Percentiles rank a stretch among this genome's conserved stretches.
Evolutionary conservation across 1,140 invertebrate species (phyloP).

Genomic region (Druon quercuslanigerum): DNA sequence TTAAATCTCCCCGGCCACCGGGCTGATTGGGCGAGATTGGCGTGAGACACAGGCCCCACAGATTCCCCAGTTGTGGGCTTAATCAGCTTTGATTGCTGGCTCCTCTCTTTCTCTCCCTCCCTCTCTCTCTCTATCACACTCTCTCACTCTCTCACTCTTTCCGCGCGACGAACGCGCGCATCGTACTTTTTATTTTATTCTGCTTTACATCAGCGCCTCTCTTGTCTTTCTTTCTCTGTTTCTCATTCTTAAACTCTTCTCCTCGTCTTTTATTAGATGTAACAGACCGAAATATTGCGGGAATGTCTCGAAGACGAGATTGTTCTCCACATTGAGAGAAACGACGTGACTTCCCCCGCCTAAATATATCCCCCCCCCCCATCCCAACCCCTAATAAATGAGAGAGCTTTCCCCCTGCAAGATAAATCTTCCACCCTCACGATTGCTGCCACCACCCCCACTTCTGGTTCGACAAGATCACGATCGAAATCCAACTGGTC

Average conservation of each 20-base stretch:
- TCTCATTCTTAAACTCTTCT: slow-evolving; percentile 33
- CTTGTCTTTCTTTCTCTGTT: slow-evolving; percentile 15
- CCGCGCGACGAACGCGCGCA: slow-evolving; percentile 39
- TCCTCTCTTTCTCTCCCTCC: slow-evolving; percentile 58
- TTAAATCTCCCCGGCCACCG: slow-evolving; percentile 75
- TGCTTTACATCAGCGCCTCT: slow-evolving; percentile 44
- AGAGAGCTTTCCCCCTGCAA: not conserved
- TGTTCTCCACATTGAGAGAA: slow-evolving; percentile 31
- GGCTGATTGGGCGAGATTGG: slow-evolving; percentile 75
- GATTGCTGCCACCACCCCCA: not conserved
- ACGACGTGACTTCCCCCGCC: not conserved
- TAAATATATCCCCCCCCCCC: not conserved
- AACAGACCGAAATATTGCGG: slow-evolving; percentile 32
- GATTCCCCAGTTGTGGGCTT: slow-evolving; percentile 77
- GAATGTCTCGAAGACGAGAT: slow-evolving; percentile 36
- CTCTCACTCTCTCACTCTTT: slow-evolving; percentile 48
- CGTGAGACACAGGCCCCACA: slow-evolving; percentile 76
- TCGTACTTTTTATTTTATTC: slow-evolving; percentile 42
- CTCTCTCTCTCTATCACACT: slow-evolving; percentile 46
- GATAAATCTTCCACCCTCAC: not conserved
- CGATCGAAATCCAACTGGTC: slow-evolving; percentile 43
- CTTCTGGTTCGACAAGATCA: slow-evolving; percentile 41
- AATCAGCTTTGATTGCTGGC: slow-evolving; percentile 76
- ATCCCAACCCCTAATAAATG: not conserved
- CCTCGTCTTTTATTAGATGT: slow-evolving; percentile 40